Base-by-base conservation (phyloP, 2,113 vertebrate species). In the Fulica atra region DNA sequence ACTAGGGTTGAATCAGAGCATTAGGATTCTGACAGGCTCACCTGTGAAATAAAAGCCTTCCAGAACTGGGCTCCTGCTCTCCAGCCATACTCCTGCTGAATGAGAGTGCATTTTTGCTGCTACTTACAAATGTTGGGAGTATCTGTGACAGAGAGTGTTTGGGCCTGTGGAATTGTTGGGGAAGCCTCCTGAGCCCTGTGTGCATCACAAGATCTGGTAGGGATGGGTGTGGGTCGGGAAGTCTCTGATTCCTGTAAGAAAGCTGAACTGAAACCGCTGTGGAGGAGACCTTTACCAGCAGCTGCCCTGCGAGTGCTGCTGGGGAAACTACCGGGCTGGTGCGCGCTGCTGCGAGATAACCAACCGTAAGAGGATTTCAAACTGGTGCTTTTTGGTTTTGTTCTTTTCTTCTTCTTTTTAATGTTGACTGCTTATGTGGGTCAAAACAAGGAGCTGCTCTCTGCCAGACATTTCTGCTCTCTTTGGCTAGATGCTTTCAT, bases 181-280 rank as follows among this genome's bases (percentile, higher is more conserved):
- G 77, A 88, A 91, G 65, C 42, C 63, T 79, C 24, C 61, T 44
- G 73, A 72, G 38, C 38, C 26, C 33, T 0, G 0, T 35, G 9
- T 71, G n/a, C 84, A 73, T 91, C 81, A 76, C 48, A 48, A 25
- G 86, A 73, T 53, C 77, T 95, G 36, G 3, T 17, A 31, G 81
- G 60, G 77, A 48, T 0, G 72, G 60, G 61, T 44, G 77, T 86
- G 69, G 54, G 61, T 84, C 19, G 5, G 89, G 65, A 81, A 64
- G 73, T 71, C 56, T 93, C 72, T 0, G 3, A 68, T 88, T 91
- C 48, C 65, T 4, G 16, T 93, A 53, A 89, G 53, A 95, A 97
- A 95, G 73, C 91, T 95, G 95, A 97, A 96, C 65, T 72, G 96
- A 97, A 97, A 96, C 94, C 13, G 16, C 86, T 61, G 83, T 76